Evolutionary conservation across 2,888 invertebrate species (phyloP), one percentile per base, ranked within the genome.

Genomic region (Heliconius charithonia): DNA sequence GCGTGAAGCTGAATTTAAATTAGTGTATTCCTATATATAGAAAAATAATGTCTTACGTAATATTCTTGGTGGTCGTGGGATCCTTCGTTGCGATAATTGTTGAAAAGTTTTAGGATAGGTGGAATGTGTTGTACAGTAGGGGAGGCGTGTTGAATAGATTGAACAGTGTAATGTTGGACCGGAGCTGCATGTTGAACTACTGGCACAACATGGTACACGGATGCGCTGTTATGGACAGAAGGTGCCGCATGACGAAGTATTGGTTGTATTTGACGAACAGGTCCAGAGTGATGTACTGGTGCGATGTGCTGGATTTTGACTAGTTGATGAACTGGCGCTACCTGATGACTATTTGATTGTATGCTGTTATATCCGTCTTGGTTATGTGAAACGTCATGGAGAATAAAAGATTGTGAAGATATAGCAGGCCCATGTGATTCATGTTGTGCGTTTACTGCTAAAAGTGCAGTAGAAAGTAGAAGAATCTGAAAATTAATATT

Each of bases 21-120:
- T 10, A 37, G 37, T 37, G 1, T 37, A 37, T 29, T 45, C 7
- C 12, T 25, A 37, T 32, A 13, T 22, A 51, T 9, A 13, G 16
- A 19, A 45, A 27, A 4, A 71, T 3, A 85, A 25, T 25, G n/a
- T 37, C 89, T 87, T 85, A 91, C 91, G 76, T 90, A 85, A 76
- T 91, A 87, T 65, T 91, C 89, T 27, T 89, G 86, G 76, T 90
- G 88, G 51, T 87, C 85, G n/a, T 80, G 78, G 27, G 77, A 59
- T 72, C 32, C 69, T 13, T 81, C 76, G 72, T 85, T 85, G 12
- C 86, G 83, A n/a, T 89, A 84, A 29, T 87, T 85, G 25, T 27
- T 41, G 12, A 45, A 63, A 62, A 82, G 83, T 22, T 83, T 83
- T 75, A 75, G 56, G 51, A 77, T 27, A 32, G 80, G 79, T 63